These are phyloP conservation scores for Steromphala cineraria DNA, from an alignment of 2,888 invertebrate genomes.

Conservation along the genomic window DNA sequence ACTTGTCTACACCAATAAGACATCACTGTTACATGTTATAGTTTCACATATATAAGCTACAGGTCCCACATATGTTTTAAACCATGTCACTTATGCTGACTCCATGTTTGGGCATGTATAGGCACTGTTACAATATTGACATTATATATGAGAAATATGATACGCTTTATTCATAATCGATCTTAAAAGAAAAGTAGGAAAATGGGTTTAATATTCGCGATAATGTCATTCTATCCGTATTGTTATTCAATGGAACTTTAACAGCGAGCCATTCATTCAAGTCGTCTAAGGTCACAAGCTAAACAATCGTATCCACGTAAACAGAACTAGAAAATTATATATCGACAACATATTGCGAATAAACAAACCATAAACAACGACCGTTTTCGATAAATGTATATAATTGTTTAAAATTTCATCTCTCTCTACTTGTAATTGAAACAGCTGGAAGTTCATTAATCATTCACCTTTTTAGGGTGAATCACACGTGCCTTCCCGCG, in stretches of 20 bases:
- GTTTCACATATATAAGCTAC: neutral
- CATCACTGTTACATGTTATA: too few species aligned
- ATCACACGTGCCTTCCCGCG: slow-evolving; percentile 21
- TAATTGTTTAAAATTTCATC: neutral
- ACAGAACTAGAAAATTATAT: neutral
- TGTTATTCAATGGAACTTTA: neutral
- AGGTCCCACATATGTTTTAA: neutral
- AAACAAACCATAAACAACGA: too few species aligned
- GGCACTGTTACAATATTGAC: too few species aligned
- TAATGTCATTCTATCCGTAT: too few species aligned
- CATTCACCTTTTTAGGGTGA: neutral
- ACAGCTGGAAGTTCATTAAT: neutral
- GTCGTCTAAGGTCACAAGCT: neutral
- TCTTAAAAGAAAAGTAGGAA: too few species aligned
- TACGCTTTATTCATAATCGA: too few species aligned
- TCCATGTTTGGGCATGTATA: too few species aligned
- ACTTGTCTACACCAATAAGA: too few species aligned
- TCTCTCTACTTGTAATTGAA: neutral
- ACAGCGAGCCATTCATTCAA: too few species aligned
- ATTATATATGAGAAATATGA: neutral
- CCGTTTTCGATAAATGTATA: neutral
- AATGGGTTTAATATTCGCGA: too few species aligned
- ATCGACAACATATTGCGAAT: too few species aligned
- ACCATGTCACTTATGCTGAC: too few species aligned
- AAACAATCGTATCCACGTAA: neutral